Conservation (phyloP, 2,113 vertebrate genomes). For the Crotalus tigris region DNA sequence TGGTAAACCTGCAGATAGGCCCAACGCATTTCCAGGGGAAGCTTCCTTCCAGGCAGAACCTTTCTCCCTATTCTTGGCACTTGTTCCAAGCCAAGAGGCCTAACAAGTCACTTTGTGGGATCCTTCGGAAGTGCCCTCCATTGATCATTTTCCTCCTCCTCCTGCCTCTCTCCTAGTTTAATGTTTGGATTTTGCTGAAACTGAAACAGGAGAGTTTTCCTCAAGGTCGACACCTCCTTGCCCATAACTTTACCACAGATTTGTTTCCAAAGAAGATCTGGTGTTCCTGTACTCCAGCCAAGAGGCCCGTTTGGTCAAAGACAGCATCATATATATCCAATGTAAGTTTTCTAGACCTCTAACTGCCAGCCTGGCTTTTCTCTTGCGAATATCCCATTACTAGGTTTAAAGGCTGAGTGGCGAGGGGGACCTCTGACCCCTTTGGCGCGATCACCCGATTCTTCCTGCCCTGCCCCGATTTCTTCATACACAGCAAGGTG, state of each 20-base stretch:
- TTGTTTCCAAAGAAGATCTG: neutral
- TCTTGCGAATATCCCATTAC: neutral
- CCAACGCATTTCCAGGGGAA: neutral
- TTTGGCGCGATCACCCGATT: slow-evolving; percentile 4
- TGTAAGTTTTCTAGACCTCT: neutral
- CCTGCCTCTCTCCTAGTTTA: neutral
- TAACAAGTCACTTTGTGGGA: neutral
- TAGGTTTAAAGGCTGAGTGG: neutral
- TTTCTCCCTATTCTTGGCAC: neutral
- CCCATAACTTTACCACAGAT: no score
- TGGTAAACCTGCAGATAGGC: neutral
- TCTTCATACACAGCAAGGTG: slow-evolving; percentile 19
- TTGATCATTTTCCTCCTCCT: neutral
- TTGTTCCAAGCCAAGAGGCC: no score
- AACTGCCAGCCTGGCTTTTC: neutral
- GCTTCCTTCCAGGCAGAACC: neutral
- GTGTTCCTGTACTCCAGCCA: no score
- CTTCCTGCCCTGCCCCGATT: neutral
- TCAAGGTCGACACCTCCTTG: no score
- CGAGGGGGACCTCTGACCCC: neutral
- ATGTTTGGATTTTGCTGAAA: neutral
- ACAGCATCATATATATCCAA: neutral
- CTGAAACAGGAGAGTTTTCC: neutral
- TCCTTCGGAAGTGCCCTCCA: neutral
- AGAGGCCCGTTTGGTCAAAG: neutral